Conservation (phyloP, 1,140 invertebrate species). For the Lineus longissimus region DNA sequence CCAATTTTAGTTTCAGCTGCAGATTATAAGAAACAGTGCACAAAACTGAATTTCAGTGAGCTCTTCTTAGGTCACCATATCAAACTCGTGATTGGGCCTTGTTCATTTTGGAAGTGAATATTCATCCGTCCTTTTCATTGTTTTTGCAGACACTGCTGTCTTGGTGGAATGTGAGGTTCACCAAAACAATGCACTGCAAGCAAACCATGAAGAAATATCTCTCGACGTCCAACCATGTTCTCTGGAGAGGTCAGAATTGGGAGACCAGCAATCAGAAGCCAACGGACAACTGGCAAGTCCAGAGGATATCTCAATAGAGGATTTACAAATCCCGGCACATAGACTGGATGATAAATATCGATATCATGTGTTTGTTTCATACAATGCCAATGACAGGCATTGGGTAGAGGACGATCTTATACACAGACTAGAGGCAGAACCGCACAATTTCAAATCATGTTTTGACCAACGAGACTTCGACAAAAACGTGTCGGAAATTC, state of each 20-base stretch:
- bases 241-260: slow-evolving; percentile 2
- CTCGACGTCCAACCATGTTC: neutral
- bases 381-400: slow-evolving; percentile 32
- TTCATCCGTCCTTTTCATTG: neutral
- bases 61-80: too few species aligned
- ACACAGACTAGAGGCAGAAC: slow-evolving; percentile 30
- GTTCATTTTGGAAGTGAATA: too few species aligned
- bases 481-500: slow-evolving; percentile 19
- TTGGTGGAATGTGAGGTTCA: slow-evolving; percentile 12
- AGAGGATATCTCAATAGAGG: neutral
- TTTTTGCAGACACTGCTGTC: slow-evolving; percentile 11
- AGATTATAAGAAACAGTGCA: too few species aligned
- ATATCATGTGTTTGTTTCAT: slow-evolving; percentile 44
- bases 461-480: slow-evolving; percentile 22
- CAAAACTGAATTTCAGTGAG: too few species aligned
- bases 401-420: slow-evolving; percentile 38
- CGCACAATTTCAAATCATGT: slow-evolving; percentile 37
- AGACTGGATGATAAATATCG: slow-evolving; percentile 39
- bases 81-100: too few species aligned
- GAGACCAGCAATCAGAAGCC: neutral
- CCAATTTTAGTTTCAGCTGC: too few species aligned
- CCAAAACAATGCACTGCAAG: neutral
- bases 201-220: neutral
- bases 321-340: slow-evolving; percentile 23
- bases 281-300: neutral